These are phyloP conservation scores for Seladonia tumulorum DNA, from an alignment of 2,888 invertebrate species.

Conservation along the genomic window DNA sequence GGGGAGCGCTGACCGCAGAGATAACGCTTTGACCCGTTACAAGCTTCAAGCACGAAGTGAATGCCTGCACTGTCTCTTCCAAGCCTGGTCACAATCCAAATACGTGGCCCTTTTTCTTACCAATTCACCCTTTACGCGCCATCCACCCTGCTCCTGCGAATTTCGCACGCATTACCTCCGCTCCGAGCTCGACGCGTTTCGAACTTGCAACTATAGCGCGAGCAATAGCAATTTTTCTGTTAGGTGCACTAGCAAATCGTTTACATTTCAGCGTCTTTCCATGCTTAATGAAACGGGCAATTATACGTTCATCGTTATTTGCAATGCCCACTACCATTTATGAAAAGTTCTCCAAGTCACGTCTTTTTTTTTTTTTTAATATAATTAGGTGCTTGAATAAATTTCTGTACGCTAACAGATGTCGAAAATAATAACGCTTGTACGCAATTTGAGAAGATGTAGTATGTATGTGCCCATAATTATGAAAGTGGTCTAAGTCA, in stretches of 20 bases:
- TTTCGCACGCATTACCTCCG: conserved; percentile 31
- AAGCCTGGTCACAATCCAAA: conserved; percentile 66
- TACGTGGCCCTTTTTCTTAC: conserved; percentile 72
- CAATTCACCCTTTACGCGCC: conserved; percentile 59
- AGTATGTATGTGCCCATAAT: too few relatives aligned
- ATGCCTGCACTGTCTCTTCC: conserved; percentile 81
- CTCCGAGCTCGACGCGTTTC: not conserved
- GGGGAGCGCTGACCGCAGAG: conserved; percentile 83
- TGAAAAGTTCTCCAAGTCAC: too few relatives aligned
- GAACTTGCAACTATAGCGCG: not conserved
- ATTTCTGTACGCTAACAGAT: too few relatives aligned
- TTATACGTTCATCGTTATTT: not conserved
- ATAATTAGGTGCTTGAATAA: too few relatives aligned
- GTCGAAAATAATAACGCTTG: too few relatives aligned
- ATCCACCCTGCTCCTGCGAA: conserved; percentile 54
- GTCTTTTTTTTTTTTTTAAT: too few relatives aligned
- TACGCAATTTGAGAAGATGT: too few relatives aligned
- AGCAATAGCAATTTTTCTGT: not conserved
- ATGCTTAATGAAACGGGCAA: not conserved
- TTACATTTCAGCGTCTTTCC: not conserved
- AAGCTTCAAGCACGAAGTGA: conserved; percentile 80
- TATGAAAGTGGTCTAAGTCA: too few relatives aligned
- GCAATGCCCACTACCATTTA: too few relatives aligned
- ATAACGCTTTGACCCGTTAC: conserved; percentile 84
- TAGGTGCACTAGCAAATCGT: not conserved